Evolutionary conservation across 2,797 vertebrate genomes (phyloP), one percentile per base, ranked within the genome.

Genomic region (Lepilemur septentrionalis): DNA sequence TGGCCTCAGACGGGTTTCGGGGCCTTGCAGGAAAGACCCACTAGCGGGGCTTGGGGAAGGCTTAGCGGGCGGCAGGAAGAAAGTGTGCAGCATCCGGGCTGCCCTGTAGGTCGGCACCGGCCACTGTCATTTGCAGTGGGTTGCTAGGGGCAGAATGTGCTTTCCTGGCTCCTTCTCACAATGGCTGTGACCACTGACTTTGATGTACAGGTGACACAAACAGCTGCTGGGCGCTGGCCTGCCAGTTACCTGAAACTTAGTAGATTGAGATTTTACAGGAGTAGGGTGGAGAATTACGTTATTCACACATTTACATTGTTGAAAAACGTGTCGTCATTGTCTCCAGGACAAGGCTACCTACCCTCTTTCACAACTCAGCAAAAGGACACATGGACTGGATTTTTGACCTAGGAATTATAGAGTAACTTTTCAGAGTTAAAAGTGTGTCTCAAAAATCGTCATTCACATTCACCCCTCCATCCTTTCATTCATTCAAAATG

Each of bases 181-280:
- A 81, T 78, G 97, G 78, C 95, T 61, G 30, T 59, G 46, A 43
- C 5, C 46, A 18, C 48, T 92, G 95, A 86, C 97, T 98, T 98
- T 98, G 98, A 98, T 81, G 94, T 94, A 32, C 65, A 97, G 81
- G 96, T 80, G 61, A 79, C 96, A 92, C 95, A 90, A 95, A 85
- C 91, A 92, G 59, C 48, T 11, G 46, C 63, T 70, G 38, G 38
- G 22, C 38, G 9, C 35, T 30, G 76, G 50, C 12, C 50, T 9
- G 22, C 22, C 2, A 5, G 50, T 35, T 65, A 18, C 2, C 10
- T 61, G 57, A 93, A 38, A 57, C n/a, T 43, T 38, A 81, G 17
- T 63, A 41, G 57, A 32, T 28, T 46, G 67, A 69, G 35, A 30
- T 59, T 84, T 83, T 55, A 61, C 13, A 35, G 50, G 32, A 43